Percentiles rank a stretch among this genome's conserved stretches.
Evolutionary conservation across 2,797 vertebrate genomes (phyloP).

Genomic region (Euphonia xanthogaster): DNA sequence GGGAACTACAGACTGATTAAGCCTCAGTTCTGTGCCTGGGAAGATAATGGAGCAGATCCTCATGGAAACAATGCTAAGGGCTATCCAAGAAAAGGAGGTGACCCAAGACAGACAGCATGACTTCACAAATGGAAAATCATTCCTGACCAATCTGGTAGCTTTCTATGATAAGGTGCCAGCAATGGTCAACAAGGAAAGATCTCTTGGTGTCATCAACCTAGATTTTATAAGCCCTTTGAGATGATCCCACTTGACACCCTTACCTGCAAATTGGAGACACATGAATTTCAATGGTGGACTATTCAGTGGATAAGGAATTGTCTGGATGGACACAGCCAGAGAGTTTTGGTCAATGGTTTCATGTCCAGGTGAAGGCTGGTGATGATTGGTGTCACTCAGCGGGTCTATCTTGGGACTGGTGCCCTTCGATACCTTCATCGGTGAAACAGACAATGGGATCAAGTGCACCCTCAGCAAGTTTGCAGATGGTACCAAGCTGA

Average conservation of each 20-base stretch:
- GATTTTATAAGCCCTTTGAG: not conserved
- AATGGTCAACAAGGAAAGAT: not conserved
- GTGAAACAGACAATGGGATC: too few relatives aligned
- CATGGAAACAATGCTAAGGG: not conserved
- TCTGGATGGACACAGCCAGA: not conserved
- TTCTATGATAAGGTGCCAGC: not conserved
- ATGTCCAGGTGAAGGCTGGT: not conserved
- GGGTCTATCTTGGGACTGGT: accelerated
- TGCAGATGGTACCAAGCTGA: not conserved
- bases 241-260: not conserved
- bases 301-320: not conserved
- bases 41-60: not conserved
- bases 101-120: not conserved
- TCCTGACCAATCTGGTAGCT: not conserved
- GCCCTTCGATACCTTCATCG: not conserved
- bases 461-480: not conserved
- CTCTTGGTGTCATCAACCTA: not conserved
- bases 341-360: not conserved
- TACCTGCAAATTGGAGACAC: not conserved
- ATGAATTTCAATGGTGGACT: not conserved
- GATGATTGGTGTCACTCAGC: not conserved
- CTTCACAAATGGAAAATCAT: not conserved
- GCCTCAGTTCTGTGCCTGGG: not conserved
- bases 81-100: not conserved
- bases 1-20: not conserved